Percentiles rank a stretch among this genome's conserved stretches.
Conservation (phyloP, 2,888 invertebrate species). For the Fragum whitleyi region DNA sequence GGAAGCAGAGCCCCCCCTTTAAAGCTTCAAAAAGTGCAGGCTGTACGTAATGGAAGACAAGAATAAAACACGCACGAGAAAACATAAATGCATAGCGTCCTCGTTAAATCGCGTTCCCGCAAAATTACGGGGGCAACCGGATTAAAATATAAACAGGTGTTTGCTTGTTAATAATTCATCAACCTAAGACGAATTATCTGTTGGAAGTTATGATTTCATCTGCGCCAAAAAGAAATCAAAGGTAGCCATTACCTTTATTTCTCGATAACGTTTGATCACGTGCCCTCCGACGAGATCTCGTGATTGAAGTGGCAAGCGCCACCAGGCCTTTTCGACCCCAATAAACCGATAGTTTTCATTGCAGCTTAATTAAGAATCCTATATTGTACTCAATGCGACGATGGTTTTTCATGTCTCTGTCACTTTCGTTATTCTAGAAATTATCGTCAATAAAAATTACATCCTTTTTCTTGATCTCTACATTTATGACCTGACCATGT, state of each 20-base stretch:
- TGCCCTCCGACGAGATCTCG: conserved; percentile 15
- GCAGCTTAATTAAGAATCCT: conserved; percentile 1
- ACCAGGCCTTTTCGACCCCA: neutral
- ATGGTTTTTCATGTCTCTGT: neutral
- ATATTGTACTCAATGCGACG: neutral
- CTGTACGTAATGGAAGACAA: too few relatives aligned
- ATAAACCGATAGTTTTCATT: neutral
- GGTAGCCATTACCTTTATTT: conserved; percentile 1
- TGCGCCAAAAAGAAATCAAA: neutral
- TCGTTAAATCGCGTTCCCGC: too few relatives aligned
- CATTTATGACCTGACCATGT: neutral
- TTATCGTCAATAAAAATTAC: neutral
- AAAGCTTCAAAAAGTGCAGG: too few relatives aligned
- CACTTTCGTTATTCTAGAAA: neutral
- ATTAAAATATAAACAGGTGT: conserved; percentile 20
- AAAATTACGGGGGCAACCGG: neutral
- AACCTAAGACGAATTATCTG: conserved; percentile 5
- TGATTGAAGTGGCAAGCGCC: conserved; percentile 9
- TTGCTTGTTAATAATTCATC: conserved; percentile 19
- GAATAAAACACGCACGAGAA: too few relatives aligned
- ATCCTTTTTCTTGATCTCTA: neutral
- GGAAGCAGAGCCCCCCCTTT: too few relatives aligned
- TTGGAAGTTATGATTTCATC: conserved; percentile 23
- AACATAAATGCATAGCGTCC: too few relatives aligned
- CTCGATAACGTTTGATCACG: conserved; percentile 24